Evolutionary conservation across 2,797 vertebrate species (phyloP).

Genomic region (Caiman crocodilus): DNA sequence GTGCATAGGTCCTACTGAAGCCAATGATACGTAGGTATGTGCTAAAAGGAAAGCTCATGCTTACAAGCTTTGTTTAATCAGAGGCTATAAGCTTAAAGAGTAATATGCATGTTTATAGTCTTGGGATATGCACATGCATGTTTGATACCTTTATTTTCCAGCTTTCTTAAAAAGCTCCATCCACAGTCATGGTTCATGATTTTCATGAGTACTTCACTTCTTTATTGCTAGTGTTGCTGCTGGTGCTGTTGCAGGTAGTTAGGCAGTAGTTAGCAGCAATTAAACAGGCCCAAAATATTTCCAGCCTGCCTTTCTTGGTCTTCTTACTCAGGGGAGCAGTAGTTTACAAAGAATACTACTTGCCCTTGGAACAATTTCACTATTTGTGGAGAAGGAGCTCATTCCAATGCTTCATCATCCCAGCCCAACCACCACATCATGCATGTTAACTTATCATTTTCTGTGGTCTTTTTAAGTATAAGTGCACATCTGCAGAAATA

Average conservation of each 20-base stretch:
- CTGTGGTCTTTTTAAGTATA: constrained; percentile 72
- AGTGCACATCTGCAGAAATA: constrained; percentile 77
- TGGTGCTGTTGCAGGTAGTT: too few species aligned
- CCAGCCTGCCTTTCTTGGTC: constrained; percentile 42
- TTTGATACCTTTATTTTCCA: too few species aligned
- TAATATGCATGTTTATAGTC: too few species aligned
- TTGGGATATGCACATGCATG: too few species aligned
- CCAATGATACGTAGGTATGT: neutral
- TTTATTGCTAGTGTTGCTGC: too few species aligned
- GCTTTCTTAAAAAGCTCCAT: too few species aligned
- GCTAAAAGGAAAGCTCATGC: neutral
- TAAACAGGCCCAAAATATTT: constrained; percentile 68
- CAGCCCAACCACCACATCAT: constrained; percentile 45
- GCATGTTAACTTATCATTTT: constrained; percentile 65
- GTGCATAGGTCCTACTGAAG: neutral
- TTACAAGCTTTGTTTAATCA: neutral
- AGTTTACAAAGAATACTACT: neutral
- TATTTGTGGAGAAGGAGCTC: neutral
- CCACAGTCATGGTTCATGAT: too few species aligned
- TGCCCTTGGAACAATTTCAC: neutral
- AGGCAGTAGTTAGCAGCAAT: too few species aligned
- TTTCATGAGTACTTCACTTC: too few species aligned
- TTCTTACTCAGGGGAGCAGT: constrained; percentile 19
- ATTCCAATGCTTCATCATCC: constrained; percentile 32
- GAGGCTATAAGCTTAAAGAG: too few species aligned